Evolutionary conservation across 2,113 vertebrate species (phyloP).

Genomic region (Percopsis transmontana): DNA sequence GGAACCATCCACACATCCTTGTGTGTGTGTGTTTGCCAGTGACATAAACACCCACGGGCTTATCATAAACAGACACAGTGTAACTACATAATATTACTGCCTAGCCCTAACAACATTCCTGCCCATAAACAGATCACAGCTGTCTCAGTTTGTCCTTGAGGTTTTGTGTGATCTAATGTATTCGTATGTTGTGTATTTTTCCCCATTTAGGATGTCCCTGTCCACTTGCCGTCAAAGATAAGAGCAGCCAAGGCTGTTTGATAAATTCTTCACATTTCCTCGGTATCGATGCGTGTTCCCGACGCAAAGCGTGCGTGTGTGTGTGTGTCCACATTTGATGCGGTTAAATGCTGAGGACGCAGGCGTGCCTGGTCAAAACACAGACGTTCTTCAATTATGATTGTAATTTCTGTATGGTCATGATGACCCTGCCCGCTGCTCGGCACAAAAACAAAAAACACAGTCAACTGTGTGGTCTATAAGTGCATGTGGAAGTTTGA

Average conservation of each 20-base stretch:
- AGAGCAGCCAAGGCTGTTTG: conserved; percentile 58
- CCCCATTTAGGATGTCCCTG: conserved; percentile 43
- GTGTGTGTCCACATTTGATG: conserved; percentile 9
- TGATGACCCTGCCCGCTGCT: conserved; percentile 35
- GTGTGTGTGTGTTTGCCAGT: background rate
- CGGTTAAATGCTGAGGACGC: conserved; percentile 24
- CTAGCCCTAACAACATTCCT: conserved; percentile 30
- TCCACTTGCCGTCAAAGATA: conserved; percentile 47
- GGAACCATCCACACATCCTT: background rate
- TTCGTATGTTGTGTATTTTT: conserved; percentile 26
- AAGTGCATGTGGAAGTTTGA: conserved; percentile 1
- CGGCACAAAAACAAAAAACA: conserved; percentile 6
- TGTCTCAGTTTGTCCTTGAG: conserved; percentile 33
- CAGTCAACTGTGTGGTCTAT: conserved; percentile 14
- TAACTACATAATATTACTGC: conserved; percentile 10
- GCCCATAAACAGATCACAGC: conserved; percentile 27
- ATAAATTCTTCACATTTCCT: conserved; percentile 66
- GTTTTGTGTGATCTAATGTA: conserved; percentile 11
- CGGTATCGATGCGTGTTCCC: conserved; percentile 45
- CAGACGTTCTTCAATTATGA: conserved; percentile 40
- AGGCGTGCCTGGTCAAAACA: conserved; percentile 35
- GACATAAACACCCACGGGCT: background rate
- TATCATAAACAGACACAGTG: conserved; percentile 14
- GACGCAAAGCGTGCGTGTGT: conserved; percentile 9
- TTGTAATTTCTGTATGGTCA: conserved; percentile 44